phyloP scores from a whole-genome alignment of 2,797 vertebrate genomes.

The Urophycis tenuis region DNA sequence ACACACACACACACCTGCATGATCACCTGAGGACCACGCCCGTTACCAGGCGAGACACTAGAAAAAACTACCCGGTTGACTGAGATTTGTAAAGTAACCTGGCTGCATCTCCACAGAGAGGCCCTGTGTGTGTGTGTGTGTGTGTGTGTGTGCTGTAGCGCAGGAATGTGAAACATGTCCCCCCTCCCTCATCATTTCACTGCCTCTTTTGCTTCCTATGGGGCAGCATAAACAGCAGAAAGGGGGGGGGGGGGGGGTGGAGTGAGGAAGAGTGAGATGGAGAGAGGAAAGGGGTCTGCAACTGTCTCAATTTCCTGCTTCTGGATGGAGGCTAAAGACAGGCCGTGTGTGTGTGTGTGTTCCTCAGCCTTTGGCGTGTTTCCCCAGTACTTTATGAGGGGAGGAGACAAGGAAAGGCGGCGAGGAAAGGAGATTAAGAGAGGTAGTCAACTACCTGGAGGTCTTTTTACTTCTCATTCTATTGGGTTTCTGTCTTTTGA shows the following conservation, averaged over 20 bases:
- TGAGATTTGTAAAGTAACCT: background rate
- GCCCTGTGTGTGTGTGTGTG: slow-evolving; percentile 5
- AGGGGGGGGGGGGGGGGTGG: background rate
- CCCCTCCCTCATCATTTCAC: slow-evolving; percentile 4
- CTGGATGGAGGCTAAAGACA: background rate
- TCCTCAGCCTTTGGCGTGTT: background rate
- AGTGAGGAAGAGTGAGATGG: background rate
- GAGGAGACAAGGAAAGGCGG: background rate
- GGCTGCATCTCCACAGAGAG: background rate
- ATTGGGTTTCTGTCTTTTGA: slow-evolving; percentile 53
- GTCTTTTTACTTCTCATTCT: slow-evolving; percentile 40
- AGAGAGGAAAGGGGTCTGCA: background rate
- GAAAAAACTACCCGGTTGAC: background rate
- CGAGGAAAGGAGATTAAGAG: background rate
- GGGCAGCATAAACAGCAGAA: slow-evolving; percentile 38
- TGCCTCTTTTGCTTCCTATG: slow-evolving; percentile 27
- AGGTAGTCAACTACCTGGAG: too few species aligned
- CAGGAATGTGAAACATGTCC: slow-evolving; percentile 56
- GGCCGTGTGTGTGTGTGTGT: background rate
- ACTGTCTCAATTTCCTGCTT: background rate
- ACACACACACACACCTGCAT: background rate
- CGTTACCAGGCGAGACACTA: background rate
- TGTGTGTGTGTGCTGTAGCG: slow-evolving; percentile 25
- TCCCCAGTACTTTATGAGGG: slow-evolving; percentile 25
- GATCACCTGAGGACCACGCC: background rate